phyloP scores from a whole-genome alignment of 2,888 invertebrate species.

The Melinaea menophilus region DNA sequence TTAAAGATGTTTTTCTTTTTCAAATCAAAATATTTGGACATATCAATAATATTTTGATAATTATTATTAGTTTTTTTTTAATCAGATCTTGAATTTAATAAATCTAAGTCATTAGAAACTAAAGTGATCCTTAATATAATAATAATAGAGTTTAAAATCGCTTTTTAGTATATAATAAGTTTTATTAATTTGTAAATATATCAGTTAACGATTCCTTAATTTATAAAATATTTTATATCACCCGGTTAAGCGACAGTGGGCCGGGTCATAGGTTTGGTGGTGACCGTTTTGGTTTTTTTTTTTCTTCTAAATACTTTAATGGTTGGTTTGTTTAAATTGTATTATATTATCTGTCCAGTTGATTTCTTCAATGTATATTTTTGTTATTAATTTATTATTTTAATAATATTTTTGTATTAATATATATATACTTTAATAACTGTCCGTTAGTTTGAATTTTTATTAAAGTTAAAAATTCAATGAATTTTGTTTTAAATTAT shows the following conservation, averaged over 20 bases:
- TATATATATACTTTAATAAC: background rate
- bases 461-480: background rate
- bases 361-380: conserved; percentile 30
- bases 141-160: background rate
- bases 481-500: background rate
- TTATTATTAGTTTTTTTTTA: too few relatives aligned
- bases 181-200: too few relatives aligned
- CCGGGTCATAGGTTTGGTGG: background rate
- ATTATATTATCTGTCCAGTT: too few relatives aligned
- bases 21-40: too few relatives aligned
- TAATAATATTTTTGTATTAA: conserved; percentile 5
- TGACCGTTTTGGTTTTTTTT: background rate
- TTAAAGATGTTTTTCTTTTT: too few relatives aligned
- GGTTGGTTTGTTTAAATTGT: conserved; percentile 17
- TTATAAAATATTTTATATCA: too few relatives aligned
- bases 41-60: too few relatives aligned
- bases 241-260: background rate
- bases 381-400: conserved; percentile 35
- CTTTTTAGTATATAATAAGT: background rate
- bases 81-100: background rate
- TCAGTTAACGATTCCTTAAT: too few relatives aligned
- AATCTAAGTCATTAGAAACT: conserved; percentile 4
- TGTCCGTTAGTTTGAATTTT: conserved; percentile 3
- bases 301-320: background rate
- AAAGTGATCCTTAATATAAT: conserved; percentile 1